Conservation (phyloP, 2,888 invertebrate species). For the Epiperipatus broadwayi region DNA sequence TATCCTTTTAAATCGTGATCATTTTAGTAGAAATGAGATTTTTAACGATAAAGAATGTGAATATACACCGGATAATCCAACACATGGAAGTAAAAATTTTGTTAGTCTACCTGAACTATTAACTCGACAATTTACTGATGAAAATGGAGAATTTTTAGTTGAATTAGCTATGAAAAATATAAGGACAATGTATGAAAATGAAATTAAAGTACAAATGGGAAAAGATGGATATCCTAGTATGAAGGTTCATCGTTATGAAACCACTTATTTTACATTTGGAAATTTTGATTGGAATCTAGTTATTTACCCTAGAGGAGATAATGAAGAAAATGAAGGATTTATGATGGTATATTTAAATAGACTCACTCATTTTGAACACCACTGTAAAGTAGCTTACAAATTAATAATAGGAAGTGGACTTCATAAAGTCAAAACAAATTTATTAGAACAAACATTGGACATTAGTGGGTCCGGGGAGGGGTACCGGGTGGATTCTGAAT, state of each 20-base stretch:
- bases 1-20: slow-evolving; percentile 55
- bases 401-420: too few relatives aligned
- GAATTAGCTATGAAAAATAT: slow-evolving; percentile 56
- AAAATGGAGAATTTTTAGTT: slow-evolving; percentile 57
- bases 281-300: slow-evolving; percentile 59
- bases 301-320: slow-evolving; percentile 20
- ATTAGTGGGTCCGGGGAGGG: too few relatives aligned
- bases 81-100: slow-evolving; percentile 35
- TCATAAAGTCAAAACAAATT: too few relatives aligned
- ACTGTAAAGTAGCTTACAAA: too few relatives aligned
- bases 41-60: slow-evolving; percentile 54
- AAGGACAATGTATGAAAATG: slow-evolving; percentile 51
- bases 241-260: slow-evolving; percentile 33
- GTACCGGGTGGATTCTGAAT: too few relatives aligned
- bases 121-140: slow-evolving; percentile 52
- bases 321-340: too few relatives aligned
- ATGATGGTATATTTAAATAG: too few relatives aligned
- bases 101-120: slow-evolving; percentile 46
- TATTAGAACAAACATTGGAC: too few relatives aligned
- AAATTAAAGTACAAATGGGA: slow-evolving; percentile 42
- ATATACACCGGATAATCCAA: slow-evolving; percentile 26
- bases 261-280: slow-evolving; percentile 53
- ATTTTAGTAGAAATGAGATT: slow-evolving; percentile 59
- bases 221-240: too few relatives aligned
- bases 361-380: too few relatives aligned